Evolutionary conservation across 2,113 vertebrate species (phyloP).

Genomic region (Naja naja): DNA sequence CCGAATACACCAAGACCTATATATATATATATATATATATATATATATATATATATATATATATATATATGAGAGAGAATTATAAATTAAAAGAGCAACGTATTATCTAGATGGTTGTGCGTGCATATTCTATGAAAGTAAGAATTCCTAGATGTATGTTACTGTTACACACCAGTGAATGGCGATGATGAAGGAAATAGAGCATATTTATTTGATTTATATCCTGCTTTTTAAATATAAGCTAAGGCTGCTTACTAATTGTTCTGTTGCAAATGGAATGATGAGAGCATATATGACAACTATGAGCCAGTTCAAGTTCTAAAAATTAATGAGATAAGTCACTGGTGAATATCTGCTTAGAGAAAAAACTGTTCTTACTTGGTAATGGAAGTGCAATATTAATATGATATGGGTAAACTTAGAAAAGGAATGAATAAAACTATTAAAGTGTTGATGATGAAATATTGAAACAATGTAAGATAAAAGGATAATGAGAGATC

Average conservation of each 20-base stretch:
- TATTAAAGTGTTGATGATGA: background rate
- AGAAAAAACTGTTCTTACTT: background rate
- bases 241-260: background rate
- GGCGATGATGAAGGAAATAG: background rate
- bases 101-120: background rate
- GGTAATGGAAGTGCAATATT: background rate
- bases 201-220: background rate
- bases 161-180: background rate
- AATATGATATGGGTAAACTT: background rate
- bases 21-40: too few relatives aligned
- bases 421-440: background rate
- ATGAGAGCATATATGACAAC: background rate
- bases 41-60: too few relatives aligned
- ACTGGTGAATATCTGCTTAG: background rate
- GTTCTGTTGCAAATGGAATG: background rate
- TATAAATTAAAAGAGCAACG: background rate
- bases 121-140: background rate
- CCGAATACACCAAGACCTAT: too few relatives aligned
- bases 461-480: background rate
- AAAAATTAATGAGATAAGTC: background rate
- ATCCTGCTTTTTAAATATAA: background rate
- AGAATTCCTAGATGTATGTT: background rate
- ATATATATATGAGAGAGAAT: too few relatives aligned
- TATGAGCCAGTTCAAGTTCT: background rate
- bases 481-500: background rate